phyloP scores from a whole-genome alignment of 1,140 invertebrate genomes.

The Grapholita molesta region DNA sequence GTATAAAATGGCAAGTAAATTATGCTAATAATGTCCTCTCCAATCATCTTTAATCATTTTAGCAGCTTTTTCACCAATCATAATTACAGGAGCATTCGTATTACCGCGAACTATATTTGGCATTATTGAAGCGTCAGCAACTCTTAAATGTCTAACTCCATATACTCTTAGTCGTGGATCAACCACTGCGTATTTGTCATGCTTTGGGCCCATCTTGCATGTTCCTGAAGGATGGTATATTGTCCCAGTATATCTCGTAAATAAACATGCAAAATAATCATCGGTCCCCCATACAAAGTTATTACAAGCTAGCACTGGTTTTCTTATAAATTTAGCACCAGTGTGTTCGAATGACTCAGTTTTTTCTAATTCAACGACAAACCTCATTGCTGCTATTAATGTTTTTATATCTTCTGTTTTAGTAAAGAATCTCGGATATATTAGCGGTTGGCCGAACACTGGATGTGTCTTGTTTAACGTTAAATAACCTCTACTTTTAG shows the following conservation, averaged over 20 bases:
- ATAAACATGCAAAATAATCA: constrained; percentile 85
- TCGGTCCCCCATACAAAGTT: constrained; percentile 79
- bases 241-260: constrained; percentile 82
- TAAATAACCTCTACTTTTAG: constrained; percentile 84
- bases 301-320: constrained; percentile 80
- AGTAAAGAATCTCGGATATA: constrained; percentile 87
- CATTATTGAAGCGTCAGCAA: constrained; percentile 86
- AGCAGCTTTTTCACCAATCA: constrained; percentile 84
- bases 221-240: constrained; percentile 89
- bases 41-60: constrained; percentile 82
- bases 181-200: constrained; percentile 83
- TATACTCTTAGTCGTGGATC: constrained; percentile 82
- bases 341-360: constrained; percentile 79
- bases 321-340: constrained; percentile 76
- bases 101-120: constrained; percentile 80
- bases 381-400: constrained; percentile 80
- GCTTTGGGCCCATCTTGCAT: constrained; percentile 87
- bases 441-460: constrained; percentile 82
- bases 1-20: background rate
- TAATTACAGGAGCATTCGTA: constrained; percentile 83
- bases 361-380: constrained; percentile 73
- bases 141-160: constrained; percentile 82
- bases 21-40: constrained; percentile 23
- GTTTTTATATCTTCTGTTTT: constrained; percentile 80
- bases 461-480: constrained; percentile 83